These are phyloP conservation scores for Oreotragus oreotragus DNA, from an alignment of 2,113 vertebrate species.

Conservation along the genomic window DNA sequence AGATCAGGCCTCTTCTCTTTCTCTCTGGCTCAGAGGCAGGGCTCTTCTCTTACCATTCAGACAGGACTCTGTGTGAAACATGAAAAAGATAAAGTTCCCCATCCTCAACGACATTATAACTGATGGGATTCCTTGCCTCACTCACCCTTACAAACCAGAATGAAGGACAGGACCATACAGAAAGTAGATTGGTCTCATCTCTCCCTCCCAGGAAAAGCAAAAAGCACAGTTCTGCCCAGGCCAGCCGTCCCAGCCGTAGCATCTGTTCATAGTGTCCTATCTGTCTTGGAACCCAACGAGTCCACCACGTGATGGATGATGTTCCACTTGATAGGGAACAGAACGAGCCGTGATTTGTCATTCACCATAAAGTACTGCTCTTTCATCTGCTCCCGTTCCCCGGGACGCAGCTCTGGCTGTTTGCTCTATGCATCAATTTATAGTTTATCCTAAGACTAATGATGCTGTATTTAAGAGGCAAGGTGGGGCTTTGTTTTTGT, in stretches of 20 bases:
- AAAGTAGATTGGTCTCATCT: neutral
- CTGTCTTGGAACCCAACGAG: neutral
- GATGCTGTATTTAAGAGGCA: slow-evolving; percentile 27
- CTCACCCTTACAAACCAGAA: neutral
- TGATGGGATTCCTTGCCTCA: neutral
- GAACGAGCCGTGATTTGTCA: slow-evolving; percentile 46
- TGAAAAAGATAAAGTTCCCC: neutral
- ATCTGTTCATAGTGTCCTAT: neutral
- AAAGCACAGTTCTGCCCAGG: neutral
- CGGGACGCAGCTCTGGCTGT: neutral
- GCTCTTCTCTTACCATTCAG: neutral
- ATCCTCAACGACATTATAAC: neutral
- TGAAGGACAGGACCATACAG: slow-evolving; percentile 35
- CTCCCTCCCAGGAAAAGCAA: neutral
- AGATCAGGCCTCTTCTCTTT: neutral
- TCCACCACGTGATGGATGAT: neutral
- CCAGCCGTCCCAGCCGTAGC: neutral
- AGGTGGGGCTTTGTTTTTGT: slow-evolving; percentile 58
- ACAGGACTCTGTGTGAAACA: neutral
- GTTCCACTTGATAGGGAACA: slow-evolving; percentile 16
- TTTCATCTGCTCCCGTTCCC: slow-evolving; percentile 47
- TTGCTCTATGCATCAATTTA: slow-evolving; percentile 44
- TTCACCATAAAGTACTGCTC: slow-evolving; percentile 48
- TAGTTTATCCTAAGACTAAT: slow-evolving; percentile 57
- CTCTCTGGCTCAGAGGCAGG: neutral